Evolutionary conservation across 2,113 vertebrate species (phyloP).

Genomic region (Melanerpes aurifrons): DNA sequence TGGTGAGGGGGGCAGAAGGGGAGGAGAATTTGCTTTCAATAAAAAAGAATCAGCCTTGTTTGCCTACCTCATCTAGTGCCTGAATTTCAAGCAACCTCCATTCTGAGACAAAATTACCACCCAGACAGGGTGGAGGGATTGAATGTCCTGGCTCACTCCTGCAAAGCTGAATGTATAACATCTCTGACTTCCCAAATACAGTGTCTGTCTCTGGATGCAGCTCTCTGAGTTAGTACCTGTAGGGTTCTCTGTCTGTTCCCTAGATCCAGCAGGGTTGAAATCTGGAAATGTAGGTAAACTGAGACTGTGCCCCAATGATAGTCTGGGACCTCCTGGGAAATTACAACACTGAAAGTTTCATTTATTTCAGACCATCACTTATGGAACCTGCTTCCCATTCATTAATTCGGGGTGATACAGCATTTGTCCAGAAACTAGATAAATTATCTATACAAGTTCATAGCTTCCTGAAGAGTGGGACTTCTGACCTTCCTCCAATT

Average conservation of each 20-base stretch:
- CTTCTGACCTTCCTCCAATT: background rate
- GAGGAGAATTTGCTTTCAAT: background rate
- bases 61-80: background rate
- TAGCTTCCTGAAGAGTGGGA: fast-evolving
- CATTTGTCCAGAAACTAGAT: background rate
- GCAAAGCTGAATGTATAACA: background rate
- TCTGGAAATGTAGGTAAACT: background rate
- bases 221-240: background rate
- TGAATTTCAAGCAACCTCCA: background rate
- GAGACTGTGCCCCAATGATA: background rate
- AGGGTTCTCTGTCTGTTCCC: background rate
- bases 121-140: background rate
- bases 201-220: background rate
- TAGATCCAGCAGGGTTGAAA: background rate
- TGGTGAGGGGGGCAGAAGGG: too few relatives aligned
- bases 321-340: background rate
- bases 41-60: background rate
- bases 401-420: background rate
- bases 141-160: background rate
- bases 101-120: background rate
- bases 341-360: background rate
- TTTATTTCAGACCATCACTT: background rate
- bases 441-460: background rate
- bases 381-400: background rate
- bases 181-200: background rate